Evolutionary conservation across 2,888 invertebrate genomes (phyloP).

Genomic region (Agriotes lineatus): DNA sequence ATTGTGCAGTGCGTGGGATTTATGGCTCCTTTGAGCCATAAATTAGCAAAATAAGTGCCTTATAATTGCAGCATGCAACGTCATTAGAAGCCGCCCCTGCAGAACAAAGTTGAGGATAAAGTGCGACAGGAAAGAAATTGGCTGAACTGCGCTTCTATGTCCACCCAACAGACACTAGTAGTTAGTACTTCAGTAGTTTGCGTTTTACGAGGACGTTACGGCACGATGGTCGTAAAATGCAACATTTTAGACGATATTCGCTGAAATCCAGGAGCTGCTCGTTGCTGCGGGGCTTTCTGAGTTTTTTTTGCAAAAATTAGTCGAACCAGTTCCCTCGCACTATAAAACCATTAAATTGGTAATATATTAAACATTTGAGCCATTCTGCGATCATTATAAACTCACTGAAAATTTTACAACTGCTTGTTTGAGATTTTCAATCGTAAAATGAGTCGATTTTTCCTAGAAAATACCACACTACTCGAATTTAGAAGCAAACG

Average conservation of each 20-base stretch:
- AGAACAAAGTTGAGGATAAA: constrained; percentile 17
- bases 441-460: no score
- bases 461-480: no score
- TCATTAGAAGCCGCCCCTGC: constrained; percentile 7
- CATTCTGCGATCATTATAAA: no score
- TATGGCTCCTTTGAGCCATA: neutral
- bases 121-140: constrained; percentile 27
- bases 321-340: no score
- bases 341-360: no score
- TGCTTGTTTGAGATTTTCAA: no score
- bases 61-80: constrained; percentile 28
- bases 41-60: constrained; percentile 30
- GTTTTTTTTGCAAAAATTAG: no score
- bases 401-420: no score
- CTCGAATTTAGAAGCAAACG: no score
- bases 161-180: constrained; percentile 19
- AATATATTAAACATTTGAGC: no score
- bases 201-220: constrained; percentile 24
- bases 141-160: constrained; percentile 13
- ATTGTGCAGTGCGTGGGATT: neutral
- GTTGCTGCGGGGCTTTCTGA: no score
- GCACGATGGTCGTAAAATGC: constrained; percentile 25
- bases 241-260: constrained; percentile 20
- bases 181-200: constrained; percentile 16
- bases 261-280: constrained; percentile 19